phyloP scores from a whole-genome alignment of 2,888 invertebrate genomes.

The Linnaemya tessellans region DNA sequence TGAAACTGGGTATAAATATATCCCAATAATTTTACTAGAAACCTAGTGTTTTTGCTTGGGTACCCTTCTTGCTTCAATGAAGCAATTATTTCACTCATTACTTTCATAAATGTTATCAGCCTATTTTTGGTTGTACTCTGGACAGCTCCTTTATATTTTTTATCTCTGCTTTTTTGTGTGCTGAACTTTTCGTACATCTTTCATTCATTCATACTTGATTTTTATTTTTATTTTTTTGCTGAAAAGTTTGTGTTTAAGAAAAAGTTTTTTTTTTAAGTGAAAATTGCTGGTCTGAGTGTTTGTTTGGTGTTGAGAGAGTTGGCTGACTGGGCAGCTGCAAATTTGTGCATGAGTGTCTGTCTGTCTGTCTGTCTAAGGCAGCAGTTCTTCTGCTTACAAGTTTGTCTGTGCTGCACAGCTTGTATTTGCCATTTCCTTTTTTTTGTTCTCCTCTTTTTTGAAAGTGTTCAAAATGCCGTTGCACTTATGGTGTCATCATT shows the following conservation, averaged over 20 bases:
- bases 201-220: slow-evolving; percentile 6
- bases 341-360: slow-evolving; percentile 12
- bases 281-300: slow-evolving; percentile 53
- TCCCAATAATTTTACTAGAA: not conserved
- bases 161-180: slow-evolving; percentile 14
- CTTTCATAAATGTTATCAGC: slow-evolving; percentile 60
- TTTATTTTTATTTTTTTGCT: slow-evolving; percentile 48
- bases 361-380: slow-evolving; percentile 10
- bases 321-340: slow-evolving; percentile 17
- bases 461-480: slow-evolving; percentile 62
- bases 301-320: slow-evolving; percentile 38
- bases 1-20: too few species aligned
- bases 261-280: slow-evolving; percentile 35
- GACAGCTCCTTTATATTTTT: slow-evolving; percentile 20
- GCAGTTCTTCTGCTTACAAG: slow-evolving; percentile 47
- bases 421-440: slow-evolving; percentile 18
- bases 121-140: slow-evolving; percentile 53
- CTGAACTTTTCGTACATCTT: slow-evolving; percentile 16
- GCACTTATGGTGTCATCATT: slow-evolving; percentile 67
- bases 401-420: slow-evolving; percentile 16
- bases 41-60: slow-evolving; percentile 17
- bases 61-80: not conserved
- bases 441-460: not conserved
- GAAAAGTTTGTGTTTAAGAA: slow-evolving; percentile 53
- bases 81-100: slow-evolving; percentile 28